Conservation (phyloP, 2,888 invertebrate species). For the Anthrax anthrax region DNA sequence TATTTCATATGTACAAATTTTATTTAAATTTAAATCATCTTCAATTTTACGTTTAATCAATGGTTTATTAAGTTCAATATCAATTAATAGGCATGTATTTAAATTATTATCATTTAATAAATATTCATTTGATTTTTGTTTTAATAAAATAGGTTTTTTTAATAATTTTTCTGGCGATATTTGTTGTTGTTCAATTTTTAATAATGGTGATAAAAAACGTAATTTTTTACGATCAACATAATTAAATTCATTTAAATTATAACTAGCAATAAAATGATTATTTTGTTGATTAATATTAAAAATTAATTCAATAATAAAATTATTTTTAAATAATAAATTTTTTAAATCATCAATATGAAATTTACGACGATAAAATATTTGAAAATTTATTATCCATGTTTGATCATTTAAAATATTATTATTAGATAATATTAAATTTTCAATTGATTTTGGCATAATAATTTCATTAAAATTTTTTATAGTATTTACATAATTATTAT, state of each 20-base stretch:
- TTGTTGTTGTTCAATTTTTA: not conserved
- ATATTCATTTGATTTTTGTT: not conserved
- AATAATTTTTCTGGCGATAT: too few relatives aligned
- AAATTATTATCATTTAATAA: constrained; percentile 2
- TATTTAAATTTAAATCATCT: not conserved
- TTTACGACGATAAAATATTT: not conserved
- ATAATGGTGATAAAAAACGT: not conserved
- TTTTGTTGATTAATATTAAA: not conserved
- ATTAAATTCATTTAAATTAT: not conserved
- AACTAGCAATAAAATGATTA: not conserved
- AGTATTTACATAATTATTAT: not conserved
- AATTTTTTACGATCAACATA: not conserved
- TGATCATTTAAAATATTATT: not conserved
- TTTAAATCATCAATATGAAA: not conserved
- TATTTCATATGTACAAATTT: not conserved
- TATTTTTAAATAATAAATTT: not conserved
- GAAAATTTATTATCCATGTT: not conserved
- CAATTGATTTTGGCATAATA: not conserved
- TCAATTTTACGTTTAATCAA: not conserved
- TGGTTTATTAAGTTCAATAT: constrained; percentile 1
- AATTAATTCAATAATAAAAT: not conserved
- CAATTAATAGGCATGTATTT: constrained; percentile 1
- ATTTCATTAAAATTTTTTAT: not conserved
- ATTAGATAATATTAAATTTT: not conserved
- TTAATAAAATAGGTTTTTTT: not conserved